phyloP scores from a whole-genome alignment of 2,797 vertebrate genomes.

The Eurystomus glaucurus region DNA sequence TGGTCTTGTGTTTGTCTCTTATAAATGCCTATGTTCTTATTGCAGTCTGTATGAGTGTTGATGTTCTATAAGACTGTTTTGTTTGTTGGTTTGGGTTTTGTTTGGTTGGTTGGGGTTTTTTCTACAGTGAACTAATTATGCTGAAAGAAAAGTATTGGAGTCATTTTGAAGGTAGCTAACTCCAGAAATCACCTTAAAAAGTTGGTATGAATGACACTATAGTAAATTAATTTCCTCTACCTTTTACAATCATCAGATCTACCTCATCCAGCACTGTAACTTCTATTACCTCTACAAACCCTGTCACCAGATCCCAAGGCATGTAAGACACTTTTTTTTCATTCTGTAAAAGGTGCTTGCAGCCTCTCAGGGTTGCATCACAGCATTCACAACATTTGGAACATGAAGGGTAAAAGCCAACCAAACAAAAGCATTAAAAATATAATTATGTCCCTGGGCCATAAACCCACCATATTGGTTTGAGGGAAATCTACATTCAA shows the following conservation, averaged over 20 bases:
- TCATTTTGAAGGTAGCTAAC: not conserved
- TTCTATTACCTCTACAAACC: not conserved
- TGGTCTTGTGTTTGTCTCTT: not conserved
- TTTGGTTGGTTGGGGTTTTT: not conserved
- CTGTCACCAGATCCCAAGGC: not conserved
- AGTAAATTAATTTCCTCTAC: not conserved
- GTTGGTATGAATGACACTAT: not conserved
- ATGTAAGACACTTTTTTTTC: not conserved
- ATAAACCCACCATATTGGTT: not conserved
- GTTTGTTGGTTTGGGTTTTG: fast-evolving
- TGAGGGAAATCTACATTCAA: not conserved
- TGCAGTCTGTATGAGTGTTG: not conserved
- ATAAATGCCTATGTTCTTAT: not conserved
- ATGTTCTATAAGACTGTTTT: not conserved
- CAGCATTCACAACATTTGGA: not conserved
- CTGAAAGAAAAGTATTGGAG: not conserved
- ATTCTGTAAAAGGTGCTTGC: not conserved
- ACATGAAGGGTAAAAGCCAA: not conserved
- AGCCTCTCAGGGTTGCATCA: not conserved
- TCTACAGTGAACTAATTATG: not conserved
- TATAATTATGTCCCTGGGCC: not conserved
- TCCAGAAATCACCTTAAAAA: not conserved
- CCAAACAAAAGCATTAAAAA: not conserved
- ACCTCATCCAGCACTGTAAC: not conserved
- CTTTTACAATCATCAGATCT: not conserved